A percentile compares a stretch with the other conserved stretches of the same genome.
Conservation (phyloP, 2,113 vertebrate genomes). For the Aphelocoma coerulescens region DNA sequence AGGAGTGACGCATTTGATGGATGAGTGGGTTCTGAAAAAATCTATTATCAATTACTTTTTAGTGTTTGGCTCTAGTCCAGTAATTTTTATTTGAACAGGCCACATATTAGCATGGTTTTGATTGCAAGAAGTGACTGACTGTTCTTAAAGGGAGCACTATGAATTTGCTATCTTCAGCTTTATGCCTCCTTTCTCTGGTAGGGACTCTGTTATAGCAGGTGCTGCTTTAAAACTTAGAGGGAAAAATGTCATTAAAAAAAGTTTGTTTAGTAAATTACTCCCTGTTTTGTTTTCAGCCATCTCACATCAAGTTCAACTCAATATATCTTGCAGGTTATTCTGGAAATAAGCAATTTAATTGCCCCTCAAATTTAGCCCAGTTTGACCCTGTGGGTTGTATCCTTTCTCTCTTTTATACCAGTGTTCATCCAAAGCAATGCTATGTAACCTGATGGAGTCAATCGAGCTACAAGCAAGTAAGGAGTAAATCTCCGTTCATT, state of each 20-base stretch:
- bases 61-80: conserved; percentile 66
- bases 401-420: not conserved
- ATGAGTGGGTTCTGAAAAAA: conserved; percentile 67
- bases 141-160: conserved; percentile 57
- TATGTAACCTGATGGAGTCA: not conserved
- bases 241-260: not conserved
- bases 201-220: conserved; percentile 26
- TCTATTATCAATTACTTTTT: conserved; percentile 74
- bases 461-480: not conserved
- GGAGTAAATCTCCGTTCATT: not conserved
- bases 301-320: conserved; percentile 6
- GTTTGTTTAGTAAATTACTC: conserved; percentile 41
- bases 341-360: conserved; percentile 42
- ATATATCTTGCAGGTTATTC: not conserved
- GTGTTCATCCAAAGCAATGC: not conserved
- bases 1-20: conserved; percentile 68
- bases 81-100: conserved; percentile 75
- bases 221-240: conserved; percentile 22
- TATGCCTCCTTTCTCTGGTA: conserved; percentile 25
- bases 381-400: not conserved
- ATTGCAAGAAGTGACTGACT: conserved; percentile 67
- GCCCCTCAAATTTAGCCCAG: not conserved
- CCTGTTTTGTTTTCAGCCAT: conserved; percentile 48
- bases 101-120: conserved; percentile 63
- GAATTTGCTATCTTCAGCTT: conserved; percentile 54